Evolutionary conservation across 2,113 vertebrate genomes (phyloP).

Genomic region (Larimichthys crocea): DNA sequence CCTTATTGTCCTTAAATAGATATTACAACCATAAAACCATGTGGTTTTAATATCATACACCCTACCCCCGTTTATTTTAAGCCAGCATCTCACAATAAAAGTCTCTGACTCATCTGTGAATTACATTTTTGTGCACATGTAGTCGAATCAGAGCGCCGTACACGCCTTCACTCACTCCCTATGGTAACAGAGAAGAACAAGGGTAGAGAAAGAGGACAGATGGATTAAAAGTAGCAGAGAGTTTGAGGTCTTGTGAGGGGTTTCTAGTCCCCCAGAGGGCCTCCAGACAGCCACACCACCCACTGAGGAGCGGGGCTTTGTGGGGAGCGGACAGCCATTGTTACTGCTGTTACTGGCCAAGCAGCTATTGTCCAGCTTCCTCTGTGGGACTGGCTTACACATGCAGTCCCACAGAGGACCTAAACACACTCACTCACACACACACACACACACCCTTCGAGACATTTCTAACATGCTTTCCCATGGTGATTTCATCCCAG

Average conservation of each 20-base stretch:
- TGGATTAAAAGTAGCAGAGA: conserved; percentile 27
- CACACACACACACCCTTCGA: conserved; percentile 45
- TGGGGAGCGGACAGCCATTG: conserved; percentile 72
- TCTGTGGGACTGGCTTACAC: conserved; percentile 71
- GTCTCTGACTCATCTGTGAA: conserved; percentile 14
- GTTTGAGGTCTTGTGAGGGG: conserved; percentile 33
- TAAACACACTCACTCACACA: conserved; percentile 46
- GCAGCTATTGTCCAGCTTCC: conserved; percentile 80
- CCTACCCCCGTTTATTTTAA: background rate
- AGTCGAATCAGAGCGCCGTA: background rate
- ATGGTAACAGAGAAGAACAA: background rate
- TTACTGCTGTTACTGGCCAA: conserved; percentile 73
- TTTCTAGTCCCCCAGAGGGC: conserved; percentile 56
- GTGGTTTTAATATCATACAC: background rate
- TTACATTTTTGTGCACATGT: background rate
- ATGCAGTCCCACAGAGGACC: conserved; percentile 73
- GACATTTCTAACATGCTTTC: conserved; percentile 76
- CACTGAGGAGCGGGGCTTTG: conserved; percentile 73
- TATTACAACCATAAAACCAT: background rate
- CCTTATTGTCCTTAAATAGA: background rate
- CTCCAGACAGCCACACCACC: conserved; percentile 73
- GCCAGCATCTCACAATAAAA: background rate
- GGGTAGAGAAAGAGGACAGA: background rate
- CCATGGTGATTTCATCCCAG: conserved; percentile 67
- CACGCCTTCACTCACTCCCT: background rate